Conservation (phyloP, 2,888 invertebrate genomes). For the Drosophila maculinotata region DNA sequence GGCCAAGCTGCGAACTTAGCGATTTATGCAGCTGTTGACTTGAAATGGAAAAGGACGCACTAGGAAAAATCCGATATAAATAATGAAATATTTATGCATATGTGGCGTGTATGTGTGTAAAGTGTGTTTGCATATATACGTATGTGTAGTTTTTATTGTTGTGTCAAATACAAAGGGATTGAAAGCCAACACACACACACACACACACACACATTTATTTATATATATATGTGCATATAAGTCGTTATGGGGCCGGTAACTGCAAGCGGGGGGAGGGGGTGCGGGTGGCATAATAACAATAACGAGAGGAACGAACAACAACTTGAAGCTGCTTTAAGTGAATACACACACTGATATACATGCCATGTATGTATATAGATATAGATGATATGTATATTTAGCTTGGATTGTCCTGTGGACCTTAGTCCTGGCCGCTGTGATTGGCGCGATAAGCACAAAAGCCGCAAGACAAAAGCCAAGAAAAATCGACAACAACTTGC, state of each 20-base stretch:
- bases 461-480: slow-evolving; percentile 59
- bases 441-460: slow-evolving; percentile 71
- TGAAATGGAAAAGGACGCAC: slow-evolving; percentile 41
- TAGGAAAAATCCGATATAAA: slow-evolving; percentile 69
- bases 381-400: slow-evolving; percentile 47
- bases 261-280: slow-evolving; percentile 35
- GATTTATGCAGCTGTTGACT: slow-evolving; percentile 57
- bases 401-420: slow-evolving; percentile 24
- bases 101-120: slow-evolving; percentile 16
- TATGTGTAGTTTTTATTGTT: slow-evolving; percentile 58
- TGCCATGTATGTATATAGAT: slow-evolving; percentile 13
- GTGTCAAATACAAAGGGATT: slow-evolving; percentile 72
- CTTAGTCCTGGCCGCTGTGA: slow-evolving; percentile 48
- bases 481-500: slow-evolving; percentile 58
- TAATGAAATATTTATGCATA: slow-evolving; percentile 74
- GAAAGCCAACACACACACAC: slow-evolving; percentile 38
- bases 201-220: slow-evolving; percentile 21
- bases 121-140: slow-evolving; percentile 24
- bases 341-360: slow-evolving; percentile 12
- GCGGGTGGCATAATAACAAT: slow-evolving; percentile 70
- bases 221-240: no score
- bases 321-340: slow-evolving; percentile 66
- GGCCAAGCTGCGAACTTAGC: slow-evolving; percentile 51
- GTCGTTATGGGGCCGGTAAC: slow-evolving; percentile 27
- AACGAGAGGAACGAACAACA: slow-evolving; percentile 63